Base-by-base conservation (phyloP, 2,888 invertebrate species). In the Polydrusus cervinus region DNA sequence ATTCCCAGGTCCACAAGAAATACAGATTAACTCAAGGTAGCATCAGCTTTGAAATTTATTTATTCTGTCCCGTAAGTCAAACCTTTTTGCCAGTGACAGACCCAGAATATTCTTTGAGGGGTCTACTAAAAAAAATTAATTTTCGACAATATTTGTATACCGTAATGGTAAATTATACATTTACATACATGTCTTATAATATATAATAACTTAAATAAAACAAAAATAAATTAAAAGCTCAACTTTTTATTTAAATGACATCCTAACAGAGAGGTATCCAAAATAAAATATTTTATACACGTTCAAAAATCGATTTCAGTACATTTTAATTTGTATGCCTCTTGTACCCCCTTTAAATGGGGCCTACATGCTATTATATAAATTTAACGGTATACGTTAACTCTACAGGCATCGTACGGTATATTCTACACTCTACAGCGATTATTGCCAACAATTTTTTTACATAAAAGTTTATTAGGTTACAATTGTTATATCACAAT, bases 401-500 rank as follows among this genome's bases (percentile, higher is more conserved):
- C 38, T 38, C 78, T 80, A 82, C 78, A 79, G 78, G 82, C 83
- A 83, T 64, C 83, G 79, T 79, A 78, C 75, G 79, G 79, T 76
- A 77, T 78, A 75, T 78, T 80, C 78, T 82, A 80, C 74, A 75
- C 78, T 80, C 82, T 82, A 84, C 83, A 83, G 83, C 82, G 82
- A 82, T 82, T 81, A 77, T 81, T 81, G 79, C 78, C 80, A 81
- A 75, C 68, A 71, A 61, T 67, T 74, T 57, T 71, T 53, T 70
- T 73, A 76, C 75, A 74, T 13, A 20, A 5, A 53, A 6, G 20
- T 53, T 25, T 49, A 47, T 2, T 16, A 6, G 47, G 47, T 3
- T 47, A 3, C 14, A 14, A 14, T 43, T 13, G n/a, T 14, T 47
- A 47, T 16, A 14, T 16, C 47, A 47, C 16, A 16, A 16, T 5